Evolutionary conservation across 2,888 invertebrate genomes (phyloP).

Genomic region (Caradrina kadenii): DNA sequence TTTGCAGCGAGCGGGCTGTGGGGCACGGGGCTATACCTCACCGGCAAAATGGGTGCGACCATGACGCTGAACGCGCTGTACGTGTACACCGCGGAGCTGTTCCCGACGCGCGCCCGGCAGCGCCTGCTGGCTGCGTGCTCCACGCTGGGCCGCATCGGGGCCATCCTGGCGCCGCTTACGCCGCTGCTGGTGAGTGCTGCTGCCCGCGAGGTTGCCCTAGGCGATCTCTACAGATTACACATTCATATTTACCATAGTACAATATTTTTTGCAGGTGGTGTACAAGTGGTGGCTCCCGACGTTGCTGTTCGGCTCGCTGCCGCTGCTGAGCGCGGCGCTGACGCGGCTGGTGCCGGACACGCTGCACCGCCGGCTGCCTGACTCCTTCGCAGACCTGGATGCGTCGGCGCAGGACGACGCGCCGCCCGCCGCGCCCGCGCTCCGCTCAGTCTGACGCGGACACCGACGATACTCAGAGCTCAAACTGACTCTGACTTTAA

Average conservation of each 20-base stretch:
- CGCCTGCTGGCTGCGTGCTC: constrained; percentile 93
- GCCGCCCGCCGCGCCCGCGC: background rate
- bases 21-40: constrained; percentile 87
- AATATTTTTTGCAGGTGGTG: constrained; percentile 68
- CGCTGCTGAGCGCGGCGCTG: constrained; percentile 88
- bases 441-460: constrained; percentile 26
- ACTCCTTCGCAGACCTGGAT: constrained; percentile 89
- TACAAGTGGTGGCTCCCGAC: constrained; percentile 88
- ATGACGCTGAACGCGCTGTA: constrained; percentile 92
- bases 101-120: constrained; percentile 93
- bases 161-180: constrained; percentile 93
- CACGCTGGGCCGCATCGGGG: constrained; percentile 93
- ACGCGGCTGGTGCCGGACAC: constrained; percentile 91
- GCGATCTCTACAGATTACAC: too few relatives aligned
- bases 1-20: constrained; percentile 63
- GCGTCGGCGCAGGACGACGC: constrained; percentile 24
- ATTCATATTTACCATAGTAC: background rate
- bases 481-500: background rate
- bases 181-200: constrained; percentile 91
- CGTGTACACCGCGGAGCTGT: constrained; percentile 93
- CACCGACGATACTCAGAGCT: background rate
- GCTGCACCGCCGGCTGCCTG: constrained; percentile 90
- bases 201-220: background rate
- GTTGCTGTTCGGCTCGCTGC: constrained; percentile 86
- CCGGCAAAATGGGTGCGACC: constrained; percentile 92